These are phyloP conservation scores for Berghia stephanieae DNA, from an alignment of 1,140 invertebrate genomes.

Conservation along the genomic window DNA sequence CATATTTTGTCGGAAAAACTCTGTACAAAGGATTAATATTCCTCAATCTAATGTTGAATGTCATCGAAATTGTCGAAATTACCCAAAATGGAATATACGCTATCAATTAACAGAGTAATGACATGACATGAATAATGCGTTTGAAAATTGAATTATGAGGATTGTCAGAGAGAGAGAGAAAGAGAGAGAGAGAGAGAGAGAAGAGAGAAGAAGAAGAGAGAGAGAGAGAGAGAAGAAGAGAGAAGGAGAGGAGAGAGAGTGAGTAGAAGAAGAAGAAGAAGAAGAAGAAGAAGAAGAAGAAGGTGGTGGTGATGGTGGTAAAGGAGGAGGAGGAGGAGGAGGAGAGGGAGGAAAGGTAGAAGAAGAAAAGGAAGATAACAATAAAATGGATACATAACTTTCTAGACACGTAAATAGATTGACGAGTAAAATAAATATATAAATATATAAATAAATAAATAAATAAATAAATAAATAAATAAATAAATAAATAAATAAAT, in stretches of 20 bases:
- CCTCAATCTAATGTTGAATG: no score
- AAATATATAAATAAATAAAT: neutral
- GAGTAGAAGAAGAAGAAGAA: neutral
- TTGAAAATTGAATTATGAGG: no score
- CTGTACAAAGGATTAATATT: no score
- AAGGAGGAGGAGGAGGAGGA: neutral
- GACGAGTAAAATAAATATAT: neutral
- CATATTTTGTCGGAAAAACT: no score
- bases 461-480: no score
- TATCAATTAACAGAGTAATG: no score
- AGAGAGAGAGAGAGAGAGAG: neutral
- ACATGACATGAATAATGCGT: no score
- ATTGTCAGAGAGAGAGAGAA: neutral
- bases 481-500: no score
- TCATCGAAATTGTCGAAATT: no score
- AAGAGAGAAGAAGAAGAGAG: neutral
- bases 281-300: neutral
- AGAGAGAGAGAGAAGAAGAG: neutral
- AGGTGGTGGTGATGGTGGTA: neutral
- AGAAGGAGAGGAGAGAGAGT: neutral
- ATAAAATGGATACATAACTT: neutral
- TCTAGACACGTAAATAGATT: conserved; percentile 5
- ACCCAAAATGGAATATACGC: no score
- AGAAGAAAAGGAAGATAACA: neutral
- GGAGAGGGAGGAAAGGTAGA: neutral